Evolutionary conservation across 2,113 vertebrate species (phyloP).

Genomic region (Pteruthius melanotis): DNA sequence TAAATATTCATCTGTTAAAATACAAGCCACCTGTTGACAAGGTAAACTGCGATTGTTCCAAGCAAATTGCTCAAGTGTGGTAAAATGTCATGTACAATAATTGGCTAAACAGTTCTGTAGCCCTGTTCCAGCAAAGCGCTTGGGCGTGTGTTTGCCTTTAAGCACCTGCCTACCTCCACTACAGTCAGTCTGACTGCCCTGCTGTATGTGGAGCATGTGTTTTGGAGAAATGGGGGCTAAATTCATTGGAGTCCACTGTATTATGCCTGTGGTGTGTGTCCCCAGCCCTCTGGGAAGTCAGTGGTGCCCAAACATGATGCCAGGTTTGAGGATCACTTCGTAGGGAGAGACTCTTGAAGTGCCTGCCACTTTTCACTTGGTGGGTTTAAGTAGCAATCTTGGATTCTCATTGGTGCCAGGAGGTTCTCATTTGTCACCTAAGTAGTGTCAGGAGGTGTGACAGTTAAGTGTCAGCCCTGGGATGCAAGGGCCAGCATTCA

Average conservation of each 20-base stretch:
- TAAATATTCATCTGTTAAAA: conserved; percentile 12
- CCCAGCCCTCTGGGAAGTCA: background rate
- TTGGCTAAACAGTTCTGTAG: background rate
- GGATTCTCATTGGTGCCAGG: background rate
- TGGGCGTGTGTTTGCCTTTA: background rate
- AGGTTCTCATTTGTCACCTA: background rate
- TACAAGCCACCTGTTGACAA: conserved; percentile 35
- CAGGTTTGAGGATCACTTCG: accelerated
- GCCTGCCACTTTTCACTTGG: background rate
- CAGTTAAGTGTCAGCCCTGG: background rate
- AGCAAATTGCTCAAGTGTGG: conserved; percentile 4
- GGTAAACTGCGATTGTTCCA: background rate
- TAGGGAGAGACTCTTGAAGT: background rate
- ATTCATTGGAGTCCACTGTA: background rate
- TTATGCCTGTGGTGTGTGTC: background rate
- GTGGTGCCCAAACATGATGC: accelerated
- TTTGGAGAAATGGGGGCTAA: background rate
- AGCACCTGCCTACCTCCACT: background rate
- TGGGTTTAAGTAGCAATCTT: background rate
- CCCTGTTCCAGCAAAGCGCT: background rate
- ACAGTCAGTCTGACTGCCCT: background rate
- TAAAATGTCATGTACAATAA: background rate
- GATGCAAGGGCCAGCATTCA: background rate
- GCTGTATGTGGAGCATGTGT: background rate
- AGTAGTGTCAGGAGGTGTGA: background rate